Evolutionary conservation across 2,888 invertebrate species (phyloP), one percentile per base, ranked within the genome.

Genomic region (Drosophila rubida): DNA sequence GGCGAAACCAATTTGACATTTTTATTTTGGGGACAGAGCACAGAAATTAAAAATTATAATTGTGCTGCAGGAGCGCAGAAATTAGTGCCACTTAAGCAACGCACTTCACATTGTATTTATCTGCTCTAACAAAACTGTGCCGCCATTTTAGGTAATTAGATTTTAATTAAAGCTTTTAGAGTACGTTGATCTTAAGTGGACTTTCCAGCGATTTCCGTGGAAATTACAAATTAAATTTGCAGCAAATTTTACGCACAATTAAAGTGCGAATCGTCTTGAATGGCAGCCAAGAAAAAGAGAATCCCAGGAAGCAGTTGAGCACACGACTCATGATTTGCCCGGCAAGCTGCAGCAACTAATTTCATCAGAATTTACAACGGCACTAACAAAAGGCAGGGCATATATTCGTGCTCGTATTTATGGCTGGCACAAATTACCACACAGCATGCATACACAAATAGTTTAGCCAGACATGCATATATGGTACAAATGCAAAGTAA

Each of bases 41-140:
- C 32, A 53, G 68, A 75, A 63, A 69, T 79, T 73, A 74, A 86
- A 76, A 69, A 76, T 64, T 58, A 78, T 85, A 85, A 79, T 85
- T 81, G 75, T 63, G 22, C 8, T 9, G 35, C 5, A 1, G 58
- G 54, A 45, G 45, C 61, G 57, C 39, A 54, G 39, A 78, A 78
- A 85, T 77, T 86, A 78, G 69, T 63, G 69, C 45, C 53, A 37
- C 75, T 51, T 78, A 64, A 83, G 83, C 69, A 72, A 44, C 81
- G 66, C 68, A 78, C 80, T 72, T 80, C 64, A 75, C 70, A 87
- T 78, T 73, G 61, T 55, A 73, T 78, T 84, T 78, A 76, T 81
- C 85, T 69, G 50, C 50, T 57, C 32, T 16, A 30, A 62, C 42
- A 30, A 37, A 44, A 39, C n/a, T 32, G 13, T 37, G 35, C 16